Evolutionary conservation across 2,888 invertebrate species (phyloP).

Genomic region (Mylabris sibirica): DNA sequence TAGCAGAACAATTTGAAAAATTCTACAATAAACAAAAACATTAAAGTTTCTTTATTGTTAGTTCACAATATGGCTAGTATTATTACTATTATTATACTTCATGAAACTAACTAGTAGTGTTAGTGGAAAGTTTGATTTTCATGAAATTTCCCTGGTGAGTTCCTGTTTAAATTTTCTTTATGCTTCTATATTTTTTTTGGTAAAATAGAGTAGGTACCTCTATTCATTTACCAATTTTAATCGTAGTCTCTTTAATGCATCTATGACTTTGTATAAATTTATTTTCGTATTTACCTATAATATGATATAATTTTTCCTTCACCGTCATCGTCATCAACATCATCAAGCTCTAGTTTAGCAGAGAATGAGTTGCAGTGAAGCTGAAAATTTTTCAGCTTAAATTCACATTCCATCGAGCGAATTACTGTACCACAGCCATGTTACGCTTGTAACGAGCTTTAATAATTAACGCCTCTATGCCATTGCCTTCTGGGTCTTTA

Average conservation of each 20-base stretch:
- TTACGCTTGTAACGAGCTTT: slow-evolving; percentile 7
- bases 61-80: neutral
- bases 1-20: neutral
- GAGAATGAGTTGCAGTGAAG: neutral
- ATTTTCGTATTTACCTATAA: neutral
- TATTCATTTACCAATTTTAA: neutral
- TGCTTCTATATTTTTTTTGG: no score
- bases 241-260: neutral
- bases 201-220: neutral
- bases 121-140: slow-evolving; percentile 3
- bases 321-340: neutral
- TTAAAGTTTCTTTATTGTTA: neutral
- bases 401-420: slow-evolving; percentile 11
- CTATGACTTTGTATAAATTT: neutral
- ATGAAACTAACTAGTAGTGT: neutral
- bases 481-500: neutral
- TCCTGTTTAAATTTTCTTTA: neutral
- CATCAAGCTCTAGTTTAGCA: neutral
- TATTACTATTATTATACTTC: neutral
- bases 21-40: neutral
- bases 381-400: slow-evolving; percentile 13
- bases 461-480: slow-evolving; percentile 13
- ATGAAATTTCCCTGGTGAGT: neutral
- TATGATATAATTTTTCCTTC: neutral
- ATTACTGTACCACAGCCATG: neutral